A percentile compares a stretch with the other conserved stretches of the same genome.
phyloP scores from a whole-genome alignment of 53 echinoderm and acorn worm genomes.

The Crossaster papposus region DNA sequence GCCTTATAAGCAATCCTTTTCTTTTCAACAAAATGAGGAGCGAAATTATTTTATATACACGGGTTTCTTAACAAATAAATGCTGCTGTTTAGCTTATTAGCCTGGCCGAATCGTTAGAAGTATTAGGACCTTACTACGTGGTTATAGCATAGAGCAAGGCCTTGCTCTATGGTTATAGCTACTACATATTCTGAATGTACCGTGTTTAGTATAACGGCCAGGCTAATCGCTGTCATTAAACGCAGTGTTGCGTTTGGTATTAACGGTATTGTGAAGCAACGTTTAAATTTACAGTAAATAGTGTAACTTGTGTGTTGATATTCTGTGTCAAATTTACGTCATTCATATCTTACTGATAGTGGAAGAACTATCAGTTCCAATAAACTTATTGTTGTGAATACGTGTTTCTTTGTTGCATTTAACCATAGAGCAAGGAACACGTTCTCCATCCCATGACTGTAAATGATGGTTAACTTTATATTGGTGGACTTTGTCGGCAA shows the following conservation, averaged over 20 bases:
- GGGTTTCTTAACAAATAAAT: slow-evolving; percentile 29
- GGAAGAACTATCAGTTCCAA: slow-evolving; percentile 23
- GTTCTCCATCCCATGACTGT: neutral
- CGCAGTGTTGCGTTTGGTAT: slow-evolving; percentile 13
- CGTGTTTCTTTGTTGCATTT: slow-evolving; percentile 15
- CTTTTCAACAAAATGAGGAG: neutral
- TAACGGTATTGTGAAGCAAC: slow-evolving; percentile 1
- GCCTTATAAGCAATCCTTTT: slow-evolving; percentile 51
- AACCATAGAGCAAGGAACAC: neutral
- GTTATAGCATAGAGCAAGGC: too few relatives aligned
- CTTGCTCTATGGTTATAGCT: too few relatives aligned
- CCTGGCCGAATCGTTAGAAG: slow-evolving; percentile 9
- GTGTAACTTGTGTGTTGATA: slow-evolving; percentile 20
- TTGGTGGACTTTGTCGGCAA: too few relatives aligned
- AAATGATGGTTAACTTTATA: too few relatives aligned
- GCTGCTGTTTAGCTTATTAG: slow-evolving; percentile 27
- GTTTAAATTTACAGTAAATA: neutral
- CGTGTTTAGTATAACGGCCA: neutral
- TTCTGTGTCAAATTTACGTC: slow-evolving; percentile 6
- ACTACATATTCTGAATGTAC: neutral
- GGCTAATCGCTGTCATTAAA: slow-evolving; percentile 2
- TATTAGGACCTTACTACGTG: neutral
- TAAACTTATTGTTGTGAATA: neutral
- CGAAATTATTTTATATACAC: slow-evolving; percentile 15
- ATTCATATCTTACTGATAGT: slow-evolving; percentile 11